phyloP scores from a whole-genome alignment of 2,888 invertebrate species.

The Drosophila aldrichi region DNA sequence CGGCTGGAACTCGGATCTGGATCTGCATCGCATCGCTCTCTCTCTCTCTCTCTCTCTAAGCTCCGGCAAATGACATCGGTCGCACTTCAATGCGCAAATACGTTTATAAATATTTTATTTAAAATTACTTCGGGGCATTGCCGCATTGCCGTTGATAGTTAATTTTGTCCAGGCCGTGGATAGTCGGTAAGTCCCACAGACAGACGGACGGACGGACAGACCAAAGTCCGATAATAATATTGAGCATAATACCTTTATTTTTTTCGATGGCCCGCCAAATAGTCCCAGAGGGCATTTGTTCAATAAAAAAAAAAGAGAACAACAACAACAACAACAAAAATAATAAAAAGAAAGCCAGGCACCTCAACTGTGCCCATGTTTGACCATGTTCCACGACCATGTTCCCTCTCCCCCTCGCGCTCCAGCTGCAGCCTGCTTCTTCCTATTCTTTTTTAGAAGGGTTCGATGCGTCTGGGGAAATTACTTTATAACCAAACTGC shows the following conservation, averaged over 20 bases:
- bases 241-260: slow-evolving; percentile 81
- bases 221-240: slow-evolving; percentile 72
- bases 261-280: slow-evolving; percentile 72
- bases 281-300: slow-evolving; percentile 73
- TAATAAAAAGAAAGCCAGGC: slow-evolving; percentile 31
- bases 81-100: slow-evolving; percentile 76
- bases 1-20: slow-evolving; percentile 18
- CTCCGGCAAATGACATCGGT: slow-evolving; percentile 64
- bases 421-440: slow-evolving; percentile 6
- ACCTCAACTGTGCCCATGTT: slow-evolving; percentile 37
- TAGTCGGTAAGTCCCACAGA: slow-evolving; percentile 33
- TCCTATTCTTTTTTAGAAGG: slow-evolving; percentile 54
- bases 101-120: slow-evolving; percentile 82
- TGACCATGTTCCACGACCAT: slow-evolving; percentile 65
- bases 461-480: slow-evolving; percentile 78
- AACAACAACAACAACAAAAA: slow-evolving; percentile 50
- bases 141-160: slow-evolving; percentile 71
- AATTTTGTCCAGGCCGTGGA: slow-evolving; percentile 67
- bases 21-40: slow-evolving; percentile 21
- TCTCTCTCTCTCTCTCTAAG: slow-evolving; percentile 5
- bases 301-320: slow-evolving; percentile 70
- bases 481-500: slow-evolving; percentile 65
- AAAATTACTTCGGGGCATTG: slow-evolving; percentile 79
- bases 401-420: background rate
- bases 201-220: background rate